Base-by-base conservation (phyloP, 2,797 vertebrate species). In the Chromobotia macracanthus region DNA sequence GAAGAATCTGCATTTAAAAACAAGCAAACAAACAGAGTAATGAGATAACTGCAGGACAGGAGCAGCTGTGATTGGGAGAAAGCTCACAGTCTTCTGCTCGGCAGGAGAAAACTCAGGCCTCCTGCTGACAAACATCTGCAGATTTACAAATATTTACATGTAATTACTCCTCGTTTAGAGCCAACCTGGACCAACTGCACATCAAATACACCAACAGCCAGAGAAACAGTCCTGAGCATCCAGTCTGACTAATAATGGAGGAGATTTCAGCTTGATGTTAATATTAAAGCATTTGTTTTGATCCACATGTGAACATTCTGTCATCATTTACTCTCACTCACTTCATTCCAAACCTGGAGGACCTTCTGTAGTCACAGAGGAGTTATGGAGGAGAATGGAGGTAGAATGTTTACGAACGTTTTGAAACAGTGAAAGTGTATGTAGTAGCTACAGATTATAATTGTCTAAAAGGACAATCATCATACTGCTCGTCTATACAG, bases 61-160 rank as follows among this genome's bases (percentile, higher is more conserved):
- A 83, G 66, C 79, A 83, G 77, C 74, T 82, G 81, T 38, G 71
- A 80, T 48, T 77, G 60, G 31, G 55, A 28, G 60, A 75, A 25
- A 80, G 77, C 77, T 84, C 66, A 53, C 73, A 67, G 67, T 68
- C 66, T 63, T 79, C 28, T 38, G 35, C 38, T 7, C 35, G 3
- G 12, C 1, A 11, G 63, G 41, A 48, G 46, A 48, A 53, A 68
- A 19, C 68, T 23, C 19, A 65, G 35, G 50, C 44, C 66, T 67
- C 80, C 82, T 71, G 50, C 75, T 56, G 78, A 79, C 76, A 58
- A 83, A 85, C 85, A 86, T 86, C 86, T 86, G 86, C 84, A 84
- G 79, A 82, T 79, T 85, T 80, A 83, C 81, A 84, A 83, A 86
- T 80, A 85, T 87, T 86, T 84, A 84, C 78, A 84, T 66, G 74